A percentile compares a stretch with the other conserved stretches of the same genome.
These are phyloP conservation scores for Sphaeridia pumilis DNA, from an alignment of 2,888 invertebrate genomes.

Conservation along the genomic window DNA sequence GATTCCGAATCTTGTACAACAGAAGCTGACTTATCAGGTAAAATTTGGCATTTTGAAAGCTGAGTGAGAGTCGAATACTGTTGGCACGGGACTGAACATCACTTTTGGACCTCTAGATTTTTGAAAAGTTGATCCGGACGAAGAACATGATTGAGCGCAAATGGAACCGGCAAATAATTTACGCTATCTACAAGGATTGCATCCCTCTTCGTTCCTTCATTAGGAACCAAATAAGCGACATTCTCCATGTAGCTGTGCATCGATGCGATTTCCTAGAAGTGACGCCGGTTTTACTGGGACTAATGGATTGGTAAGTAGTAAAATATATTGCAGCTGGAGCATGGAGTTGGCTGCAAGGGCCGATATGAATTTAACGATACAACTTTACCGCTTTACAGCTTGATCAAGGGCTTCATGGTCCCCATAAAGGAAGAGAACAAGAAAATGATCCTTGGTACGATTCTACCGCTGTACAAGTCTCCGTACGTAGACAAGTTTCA, in stretches of 20 bases:
- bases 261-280: neutral
- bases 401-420: neutral
- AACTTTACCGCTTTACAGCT: neutral
- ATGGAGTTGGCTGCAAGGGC: no score
- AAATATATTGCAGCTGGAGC: no score
- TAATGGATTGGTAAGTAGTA: neutral
- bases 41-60: no score
- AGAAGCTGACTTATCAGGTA: no score
- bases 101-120: no score
- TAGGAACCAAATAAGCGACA: neutral
- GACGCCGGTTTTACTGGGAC: neutral
- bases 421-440: neutral
- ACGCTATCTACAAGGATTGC: neutral
- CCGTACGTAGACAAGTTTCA: neutral
- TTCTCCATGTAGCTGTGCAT: neutral
- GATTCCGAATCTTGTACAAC: no score
- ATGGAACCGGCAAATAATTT: no score
- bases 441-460: neutral
- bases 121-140: no score
- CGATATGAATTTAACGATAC: no score
- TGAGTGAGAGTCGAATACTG: no score
- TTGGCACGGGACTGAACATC: no score
- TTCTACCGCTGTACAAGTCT: neutral
- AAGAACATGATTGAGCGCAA: no score
- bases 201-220: neutral